Evolutionary conservation across 1,140 invertebrate species (phyloP).

Genomic region (Bicyclus anynana): DNA sequence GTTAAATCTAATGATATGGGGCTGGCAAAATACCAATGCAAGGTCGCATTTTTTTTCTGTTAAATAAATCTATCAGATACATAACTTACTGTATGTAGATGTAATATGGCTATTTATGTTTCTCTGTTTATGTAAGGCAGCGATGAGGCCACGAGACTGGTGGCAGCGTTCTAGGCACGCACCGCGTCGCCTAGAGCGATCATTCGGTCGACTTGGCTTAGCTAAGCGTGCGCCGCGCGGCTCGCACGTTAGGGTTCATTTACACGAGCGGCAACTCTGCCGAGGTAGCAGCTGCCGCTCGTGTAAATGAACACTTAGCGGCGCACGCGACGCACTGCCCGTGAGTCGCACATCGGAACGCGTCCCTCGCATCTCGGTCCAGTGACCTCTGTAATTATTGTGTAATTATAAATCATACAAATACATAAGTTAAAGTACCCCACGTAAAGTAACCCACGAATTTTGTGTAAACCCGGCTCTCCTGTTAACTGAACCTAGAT

Average conservation of each 20-base stretch:
- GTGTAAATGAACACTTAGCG: no score
- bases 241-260: no score
- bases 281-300: no score
- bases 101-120: conserved; percentile 50
- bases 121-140: conserved; percentile 40
- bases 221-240: neutral
- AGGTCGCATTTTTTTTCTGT: conserved; percentile 57
- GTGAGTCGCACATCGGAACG: conserved; percentile 31
- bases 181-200: conserved; percentile 4
- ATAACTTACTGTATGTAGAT: conserved; percentile 33
- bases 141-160: conserved; percentile 31
- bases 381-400: conserved; percentile 44
- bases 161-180: conserved; percentile 4
- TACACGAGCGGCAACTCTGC: no score
- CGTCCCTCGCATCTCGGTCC: conserved; percentile 53
- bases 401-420: conserved; percentile 36
- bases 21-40: conserved; percentile 62
- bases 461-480: conserved; percentile 42
- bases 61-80: conserved; percentile 49
- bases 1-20: conserved; percentile 54
- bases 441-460: conserved; percentile 37
- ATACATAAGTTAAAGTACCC: conserved; percentile 41
- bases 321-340: neutral
- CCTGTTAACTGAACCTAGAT: conserved; percentile 49
- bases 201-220: neutral